Evolutionary conservation across 2,797 vertebrate genomes (phyloP).

Genomic region (Pogoniulus pusillus): DNA sequence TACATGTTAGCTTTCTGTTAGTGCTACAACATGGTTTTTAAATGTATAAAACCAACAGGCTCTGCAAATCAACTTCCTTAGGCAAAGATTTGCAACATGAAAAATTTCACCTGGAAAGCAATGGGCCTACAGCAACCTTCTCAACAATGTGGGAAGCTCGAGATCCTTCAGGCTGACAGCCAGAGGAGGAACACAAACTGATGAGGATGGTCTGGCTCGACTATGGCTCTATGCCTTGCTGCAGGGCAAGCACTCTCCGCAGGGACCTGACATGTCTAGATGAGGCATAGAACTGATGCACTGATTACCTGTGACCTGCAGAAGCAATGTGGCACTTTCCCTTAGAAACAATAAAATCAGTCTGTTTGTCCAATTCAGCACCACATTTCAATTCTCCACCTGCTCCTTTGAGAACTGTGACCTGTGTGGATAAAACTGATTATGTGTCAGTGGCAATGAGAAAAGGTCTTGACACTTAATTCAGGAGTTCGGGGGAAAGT

Average conservation of each 20-base stretch:
- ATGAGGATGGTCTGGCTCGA: background rate
- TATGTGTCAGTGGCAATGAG: background rate
- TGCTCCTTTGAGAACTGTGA: background rate
- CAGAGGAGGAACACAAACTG: background rate
- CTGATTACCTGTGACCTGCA: background rate
- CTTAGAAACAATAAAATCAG: no score
- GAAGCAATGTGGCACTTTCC: background rate
- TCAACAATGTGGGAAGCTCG: background rate
- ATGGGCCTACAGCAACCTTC: background rate
- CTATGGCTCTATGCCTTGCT: background rate
- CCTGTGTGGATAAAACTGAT: background rate
- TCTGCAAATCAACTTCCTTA: background rate
- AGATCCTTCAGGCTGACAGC: background rate
- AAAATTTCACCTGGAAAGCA: background rate
- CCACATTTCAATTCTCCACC: background rate
- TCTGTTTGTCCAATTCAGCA: background rate
- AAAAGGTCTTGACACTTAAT: background rate
- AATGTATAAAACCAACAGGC: fast-evolving
- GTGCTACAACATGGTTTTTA: background rate
- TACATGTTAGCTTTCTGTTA: no score
- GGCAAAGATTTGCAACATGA: background rate
- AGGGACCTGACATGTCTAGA: no score
- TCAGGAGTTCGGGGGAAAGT: background rate
- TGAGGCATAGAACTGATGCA: background rate
- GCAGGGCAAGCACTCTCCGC: fast-evolving